These are phyloP conservation scores for Rhinichthys klamathensis DNA, from an alignment of 2,113 vertebrate species.

Conservation along the genomic window DNA sequence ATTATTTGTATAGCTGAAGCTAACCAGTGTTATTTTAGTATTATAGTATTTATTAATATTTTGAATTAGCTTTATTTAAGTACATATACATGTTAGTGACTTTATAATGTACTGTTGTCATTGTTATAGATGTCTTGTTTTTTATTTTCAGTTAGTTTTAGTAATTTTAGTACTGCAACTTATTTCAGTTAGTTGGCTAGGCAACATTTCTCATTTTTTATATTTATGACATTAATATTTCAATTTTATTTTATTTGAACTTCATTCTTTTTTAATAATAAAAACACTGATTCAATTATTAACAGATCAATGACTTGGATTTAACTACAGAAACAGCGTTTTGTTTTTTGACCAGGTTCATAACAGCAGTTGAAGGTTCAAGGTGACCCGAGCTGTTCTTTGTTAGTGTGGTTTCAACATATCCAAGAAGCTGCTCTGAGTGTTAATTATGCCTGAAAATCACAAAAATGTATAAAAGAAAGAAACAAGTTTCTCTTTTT, in stretches of 20 bases:
- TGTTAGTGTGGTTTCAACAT: constrained; percentile 40
- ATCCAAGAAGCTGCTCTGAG: constrained; percentile 31
- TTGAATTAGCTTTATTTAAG: too few species aligned
- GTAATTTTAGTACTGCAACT: not conserved
- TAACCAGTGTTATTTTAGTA: too few species aligned
- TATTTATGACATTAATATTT: too few species aligned
- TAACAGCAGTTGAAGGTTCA: constrained; percentile 30
- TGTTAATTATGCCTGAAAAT: constrained; percentile 56
- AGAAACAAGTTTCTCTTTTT: constrained; percentile 40
- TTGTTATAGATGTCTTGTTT: too few species aligned
- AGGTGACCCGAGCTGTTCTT: constrained; percentile 42
- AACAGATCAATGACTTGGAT: not conserved
- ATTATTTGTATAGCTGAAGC: too few species aligned
- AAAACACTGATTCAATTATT: not conserved
- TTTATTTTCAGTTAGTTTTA: too few species aligned
- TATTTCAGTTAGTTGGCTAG: too few species aligned
- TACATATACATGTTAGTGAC: too few species aligned
- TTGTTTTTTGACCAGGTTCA: not conserved
- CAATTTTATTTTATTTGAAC: not conserved
- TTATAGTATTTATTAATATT: too few species aligned
- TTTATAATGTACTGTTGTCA: too few species aligned
- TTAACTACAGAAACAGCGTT: not conserved
- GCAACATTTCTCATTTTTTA: not conserved
- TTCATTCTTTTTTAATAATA: too few species aligned
- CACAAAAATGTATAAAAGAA: constrained; percentile 47